phyloP scores from a whole-genome alignment of 2,797 vertebrate genomes.

The Coracias cyanogaster region DNA sequence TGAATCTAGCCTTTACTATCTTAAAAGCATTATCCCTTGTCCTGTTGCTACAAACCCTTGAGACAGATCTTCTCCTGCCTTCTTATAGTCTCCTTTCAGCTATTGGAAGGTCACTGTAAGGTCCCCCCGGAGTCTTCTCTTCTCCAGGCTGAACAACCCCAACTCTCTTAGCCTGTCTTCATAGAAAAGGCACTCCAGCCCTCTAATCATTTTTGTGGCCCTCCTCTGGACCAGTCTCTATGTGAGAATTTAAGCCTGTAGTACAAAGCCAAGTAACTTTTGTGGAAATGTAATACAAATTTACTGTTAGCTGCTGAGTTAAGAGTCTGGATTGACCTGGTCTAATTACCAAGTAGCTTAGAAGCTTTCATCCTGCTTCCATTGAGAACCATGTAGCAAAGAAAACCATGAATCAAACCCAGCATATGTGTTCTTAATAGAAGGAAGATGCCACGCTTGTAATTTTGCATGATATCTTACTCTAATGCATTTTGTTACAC shows the following conservation, averaged over 20 bases:
- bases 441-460: not conserved
- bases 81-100: too few species aligned
- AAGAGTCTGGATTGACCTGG: not conserved
- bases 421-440: not conserved
- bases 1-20: too few species aligned
- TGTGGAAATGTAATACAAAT: not conserved
- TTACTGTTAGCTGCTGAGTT: not conserved
- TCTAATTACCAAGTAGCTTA: not conserved
- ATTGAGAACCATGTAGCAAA: not conserved
- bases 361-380: not conserved
- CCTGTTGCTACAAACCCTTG: too few species aligned
- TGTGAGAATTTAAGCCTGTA: not conserved
- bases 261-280: not conserved
- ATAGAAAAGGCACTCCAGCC: too few species aligned
- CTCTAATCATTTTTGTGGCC: too few species aligned
- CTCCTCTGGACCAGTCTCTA: too few species aligned
- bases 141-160: too few species aligned
- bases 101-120: too few species aligned
- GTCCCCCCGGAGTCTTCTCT: too few species aligned
- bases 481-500: not conserved
- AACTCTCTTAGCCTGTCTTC: too few species aligned
- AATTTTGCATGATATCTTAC: not conserved
- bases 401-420: not conserved
- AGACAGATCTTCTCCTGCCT: too few species aligned
- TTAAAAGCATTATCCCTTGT: too few species aligned